A percentile compares a stretch with the other conserved stretches of the same genome.
Conservation (phyloP, 1,140 invertebrate species). For the Drosophila varians region DNA sequence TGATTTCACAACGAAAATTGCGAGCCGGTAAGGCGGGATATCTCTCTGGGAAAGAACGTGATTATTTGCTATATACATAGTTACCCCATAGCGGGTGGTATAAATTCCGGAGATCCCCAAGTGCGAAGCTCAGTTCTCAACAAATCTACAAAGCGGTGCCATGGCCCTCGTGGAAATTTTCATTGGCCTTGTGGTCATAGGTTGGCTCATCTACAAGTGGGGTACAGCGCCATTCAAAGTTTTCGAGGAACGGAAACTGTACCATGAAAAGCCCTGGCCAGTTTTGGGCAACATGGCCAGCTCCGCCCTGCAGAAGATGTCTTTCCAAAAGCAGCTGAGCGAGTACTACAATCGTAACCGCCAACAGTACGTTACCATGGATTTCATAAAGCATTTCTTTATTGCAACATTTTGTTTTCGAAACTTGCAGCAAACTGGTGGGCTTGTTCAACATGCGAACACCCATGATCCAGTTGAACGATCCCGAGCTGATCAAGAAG, state of each 20-base stretch:
- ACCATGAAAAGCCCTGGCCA: conserved; percentile 70
- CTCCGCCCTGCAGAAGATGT: conserved; percentile 53
- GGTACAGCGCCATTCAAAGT: conserved; percentile 45
- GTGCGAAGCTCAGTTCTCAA: background rate
- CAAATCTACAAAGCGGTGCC: background rate
- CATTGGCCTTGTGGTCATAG: conserved; percentile 9
- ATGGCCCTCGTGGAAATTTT: conserved; percentile 7
- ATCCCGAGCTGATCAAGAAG: conserved; percentile 86
- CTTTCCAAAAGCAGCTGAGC: conserved; percentile 39
- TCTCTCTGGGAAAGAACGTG: background rate
- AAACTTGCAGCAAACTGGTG: conserved; percentile 80
- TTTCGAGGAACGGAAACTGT: conserved; percentile 71
- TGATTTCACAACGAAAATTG: background rate
- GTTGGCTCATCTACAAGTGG: conserved; percentile 47
- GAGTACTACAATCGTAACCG: conserved; percentile 55
- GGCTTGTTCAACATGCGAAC: conserved; percentile 85
- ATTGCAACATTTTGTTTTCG: background rate
- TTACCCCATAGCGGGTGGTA: background rate
- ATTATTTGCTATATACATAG: background rate
- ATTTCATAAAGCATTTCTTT: background rate
- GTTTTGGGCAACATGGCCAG: conserved; percentile 75
- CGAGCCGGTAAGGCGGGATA: background rate
- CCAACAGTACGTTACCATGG: conserved; percentile 40
- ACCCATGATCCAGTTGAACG: conserved; percentile 85
- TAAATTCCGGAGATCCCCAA: background rate